Conservation (phyloP, 1,140 invertebrate species). For the Formica exsecta region DNA sequence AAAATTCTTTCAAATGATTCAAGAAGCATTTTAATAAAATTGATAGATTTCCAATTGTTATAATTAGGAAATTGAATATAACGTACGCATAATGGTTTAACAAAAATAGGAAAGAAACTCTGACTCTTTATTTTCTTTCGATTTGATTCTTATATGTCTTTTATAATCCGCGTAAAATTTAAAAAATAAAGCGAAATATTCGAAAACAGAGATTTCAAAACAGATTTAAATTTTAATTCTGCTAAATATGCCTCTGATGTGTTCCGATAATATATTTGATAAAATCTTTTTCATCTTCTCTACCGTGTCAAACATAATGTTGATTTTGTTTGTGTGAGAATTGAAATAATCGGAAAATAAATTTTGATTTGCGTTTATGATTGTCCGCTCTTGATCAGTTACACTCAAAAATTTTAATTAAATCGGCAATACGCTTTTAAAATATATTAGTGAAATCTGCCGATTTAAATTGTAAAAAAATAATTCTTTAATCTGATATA, state of each 20-base stretch:
- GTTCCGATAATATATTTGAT: neutral
- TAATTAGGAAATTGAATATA: neutral
- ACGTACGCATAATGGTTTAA: no score
- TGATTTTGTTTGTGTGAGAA: conserved; percentile 26
- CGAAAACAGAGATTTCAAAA: neutral
- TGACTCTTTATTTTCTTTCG: neutral
- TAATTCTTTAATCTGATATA: conserved; percentile 38
- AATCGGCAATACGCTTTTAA: conserved; percentile 27
- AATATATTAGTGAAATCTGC: conserved; percentile 24
- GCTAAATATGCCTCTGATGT: neutral
- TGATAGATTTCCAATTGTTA: neutral
- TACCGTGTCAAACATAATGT: neutral
- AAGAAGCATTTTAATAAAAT: neutral
- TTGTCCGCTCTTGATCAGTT: conserved; percentile 23
- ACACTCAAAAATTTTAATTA: conserved; percentile 37
- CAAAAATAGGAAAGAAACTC: neutral
- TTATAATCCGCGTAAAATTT: neutral
- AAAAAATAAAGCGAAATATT: conserved; percentile 8
- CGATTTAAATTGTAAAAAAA: conserved; percentile 41
- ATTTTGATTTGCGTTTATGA: conserved; percentile 33
- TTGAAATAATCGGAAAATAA: conserved; percentile 40
- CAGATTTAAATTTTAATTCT: conserved; percentile 12
- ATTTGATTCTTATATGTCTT: neutral
- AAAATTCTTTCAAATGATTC: neutral
- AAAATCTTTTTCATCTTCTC: conserved; percentile 9